Conservation (phyloP, 2,888 invertebrate genomes). For the Laothoe populi region DNA sequence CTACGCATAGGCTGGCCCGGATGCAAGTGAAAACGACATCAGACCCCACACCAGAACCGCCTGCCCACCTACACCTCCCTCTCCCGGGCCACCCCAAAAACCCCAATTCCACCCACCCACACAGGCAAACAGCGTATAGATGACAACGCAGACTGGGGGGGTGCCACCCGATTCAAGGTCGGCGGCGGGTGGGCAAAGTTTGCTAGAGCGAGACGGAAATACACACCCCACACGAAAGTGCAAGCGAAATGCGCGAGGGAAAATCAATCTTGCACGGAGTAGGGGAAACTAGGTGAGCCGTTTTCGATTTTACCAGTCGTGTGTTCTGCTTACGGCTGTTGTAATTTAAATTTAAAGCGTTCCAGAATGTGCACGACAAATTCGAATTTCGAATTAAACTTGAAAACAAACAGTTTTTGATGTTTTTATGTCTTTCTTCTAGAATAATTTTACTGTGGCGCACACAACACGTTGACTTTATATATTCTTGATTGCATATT, state of each 20-base stretch:
- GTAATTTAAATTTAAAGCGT: conserved; percentile 47
- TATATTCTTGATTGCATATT: too few relatives aligned
- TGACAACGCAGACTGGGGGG: conserved; percentile 66
- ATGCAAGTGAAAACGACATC: conserved; percentile 81
- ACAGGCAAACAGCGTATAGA: conserved; percentile 39
- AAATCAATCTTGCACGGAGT: conserved; percentile 83
- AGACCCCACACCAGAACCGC: conserved; percentile 33
- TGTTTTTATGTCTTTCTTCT: too few relatives aligned
- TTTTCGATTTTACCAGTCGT: conserved; percentile 55
- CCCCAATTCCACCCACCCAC: conserved; percentile 65
- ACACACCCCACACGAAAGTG: conserved; percentile 72
- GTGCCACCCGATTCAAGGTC: conserved; percentile 79
- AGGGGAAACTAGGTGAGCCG: conserved; percentile 81
- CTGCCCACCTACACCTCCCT: conserved; percentile 25
- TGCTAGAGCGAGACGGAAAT: conserved; percentile 62
- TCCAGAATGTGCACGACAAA: conserved; percentile 1
- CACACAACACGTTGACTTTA: too few relatives aligned
- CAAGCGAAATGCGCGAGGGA: conserved; percentile 80
- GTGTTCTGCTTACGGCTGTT: conserved; percentile 34
- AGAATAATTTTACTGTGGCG: too few relatives aligned
- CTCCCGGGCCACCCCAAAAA: conserved; percentile 58
- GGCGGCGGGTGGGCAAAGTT: conserved; percentile 65
- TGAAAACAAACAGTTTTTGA: too few relatives aligned
- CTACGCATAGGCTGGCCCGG: conserved; percentile 66
- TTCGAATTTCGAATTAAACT: not conserved